Conservation (phyloP, 1,140 invertebrate species). For the Bombus terrestris region DNA sequence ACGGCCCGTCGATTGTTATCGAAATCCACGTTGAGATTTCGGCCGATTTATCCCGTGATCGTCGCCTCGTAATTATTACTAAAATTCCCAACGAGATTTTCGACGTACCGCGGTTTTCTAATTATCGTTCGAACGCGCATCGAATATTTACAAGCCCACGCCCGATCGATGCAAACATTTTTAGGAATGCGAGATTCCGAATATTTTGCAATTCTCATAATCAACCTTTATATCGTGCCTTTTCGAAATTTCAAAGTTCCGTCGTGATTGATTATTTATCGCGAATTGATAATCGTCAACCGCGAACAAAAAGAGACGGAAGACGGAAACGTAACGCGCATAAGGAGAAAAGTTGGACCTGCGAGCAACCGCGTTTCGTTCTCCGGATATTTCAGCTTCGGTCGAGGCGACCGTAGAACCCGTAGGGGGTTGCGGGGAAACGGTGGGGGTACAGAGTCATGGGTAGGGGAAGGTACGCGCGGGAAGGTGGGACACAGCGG, state of each 20-base stretch:
- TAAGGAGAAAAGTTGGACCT: not conserved
- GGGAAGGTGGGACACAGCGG: constrained; percentile 18
- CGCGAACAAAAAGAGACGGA: not conserved
- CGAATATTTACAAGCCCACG: not conserved
- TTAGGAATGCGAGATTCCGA: not conserved
- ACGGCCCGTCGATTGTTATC: not conserved
- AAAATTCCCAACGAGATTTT: not conserved
- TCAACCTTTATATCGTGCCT: not conserved
- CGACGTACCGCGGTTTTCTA: not conserved
- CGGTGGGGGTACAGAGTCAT: not conserved
- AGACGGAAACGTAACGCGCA: not conserved
- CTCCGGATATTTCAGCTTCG: constrained; percentile 33
- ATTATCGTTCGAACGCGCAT: not conserved
- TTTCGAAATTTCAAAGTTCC: not conserved
- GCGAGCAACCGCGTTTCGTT: constrained; percentile 6
- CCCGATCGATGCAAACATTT: not conserved
- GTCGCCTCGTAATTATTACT: not conserved
- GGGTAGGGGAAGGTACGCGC: constrained; percentile 24
- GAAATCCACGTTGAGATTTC: not conserved
- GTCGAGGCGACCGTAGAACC: not conserved
- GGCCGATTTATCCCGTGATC: not conserved
- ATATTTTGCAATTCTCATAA: not conserved
- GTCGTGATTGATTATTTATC: not conserved
- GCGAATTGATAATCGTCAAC: constrained; percentile 9
- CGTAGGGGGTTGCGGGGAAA: not conserved